Conservation (phyloP, 2,888 invertebrate genomes). For the Lasioglossum zephyrum region DNA sequence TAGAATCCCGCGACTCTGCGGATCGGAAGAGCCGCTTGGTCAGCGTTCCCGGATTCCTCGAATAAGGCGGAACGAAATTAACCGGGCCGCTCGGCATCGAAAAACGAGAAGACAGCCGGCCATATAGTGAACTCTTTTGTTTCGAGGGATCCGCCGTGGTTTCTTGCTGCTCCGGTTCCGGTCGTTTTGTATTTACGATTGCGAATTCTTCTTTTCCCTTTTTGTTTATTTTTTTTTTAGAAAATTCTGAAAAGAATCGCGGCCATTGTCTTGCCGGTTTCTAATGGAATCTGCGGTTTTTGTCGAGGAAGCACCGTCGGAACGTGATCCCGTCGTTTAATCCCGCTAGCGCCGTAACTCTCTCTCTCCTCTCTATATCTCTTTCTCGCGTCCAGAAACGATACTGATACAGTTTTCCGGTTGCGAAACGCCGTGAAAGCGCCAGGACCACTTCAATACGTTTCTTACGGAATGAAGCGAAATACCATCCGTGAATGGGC, state of each 20-base stretch:
- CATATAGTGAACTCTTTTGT: not conserved
- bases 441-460: not conserved
- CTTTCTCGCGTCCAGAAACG: not conserved
- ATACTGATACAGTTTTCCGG: not conserved
- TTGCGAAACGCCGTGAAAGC: not conserved
- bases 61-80: slow-evolving; percentile 20
- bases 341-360: not conserved
- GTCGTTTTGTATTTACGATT: not conserved
- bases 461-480: slow-evolving; percentile 4
- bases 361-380: not conserved
- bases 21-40: not conserved
- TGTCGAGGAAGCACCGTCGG: not conserved
- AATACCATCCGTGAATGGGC: not conserved
- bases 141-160: not conserved
- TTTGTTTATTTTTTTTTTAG: not conserved
- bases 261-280: not conserved
- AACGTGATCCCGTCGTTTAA: slow-evolving; percentile 1
- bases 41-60: slow-evolving; percentile 11
- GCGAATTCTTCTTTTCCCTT: not conserved
- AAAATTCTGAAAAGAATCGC: not conserved
- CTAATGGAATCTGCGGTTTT: slow-evolving; percentile 11
- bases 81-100: not conserved
- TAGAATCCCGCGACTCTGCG: not conserved
- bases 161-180: not conserved
- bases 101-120: not conserved